phyloP scores from a whole-genome alignment of 2,888 invertebrate species.

The Drosophila hamatofila region DNA sequence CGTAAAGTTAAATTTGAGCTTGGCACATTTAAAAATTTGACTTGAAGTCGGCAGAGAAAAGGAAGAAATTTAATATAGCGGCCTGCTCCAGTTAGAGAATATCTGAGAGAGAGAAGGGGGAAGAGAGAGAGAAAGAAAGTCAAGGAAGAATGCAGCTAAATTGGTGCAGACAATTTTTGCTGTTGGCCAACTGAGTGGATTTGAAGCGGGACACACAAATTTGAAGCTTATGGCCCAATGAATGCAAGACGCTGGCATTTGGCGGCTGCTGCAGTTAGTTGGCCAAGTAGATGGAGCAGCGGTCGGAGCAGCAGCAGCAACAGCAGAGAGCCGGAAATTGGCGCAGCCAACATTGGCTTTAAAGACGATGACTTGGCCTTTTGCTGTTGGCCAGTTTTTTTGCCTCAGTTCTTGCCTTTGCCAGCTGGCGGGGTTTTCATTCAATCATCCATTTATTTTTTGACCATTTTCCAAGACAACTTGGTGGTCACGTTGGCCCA shows the following conservation, averaged over 20 bases:
- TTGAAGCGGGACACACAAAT: constrained; percentile 67
- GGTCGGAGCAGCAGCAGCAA: constrained; percentile 15
- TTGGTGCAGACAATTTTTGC: constrained; percentile 67
- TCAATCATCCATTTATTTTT: constrained; percentile 81
- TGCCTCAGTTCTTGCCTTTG: constrained; percentile 59
- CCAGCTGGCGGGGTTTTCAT: constrained; percentile 80
- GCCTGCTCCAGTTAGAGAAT: constrained; percentile 35
- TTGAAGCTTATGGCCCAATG: constrained; percentile 76
- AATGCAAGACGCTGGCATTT: constrained; percentile 70
- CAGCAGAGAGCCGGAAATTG: constrained; percentile 67
- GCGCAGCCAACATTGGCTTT: constrained; percentile 75
- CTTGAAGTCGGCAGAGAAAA: constrained; percentile 35
- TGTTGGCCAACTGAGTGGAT: constrained; percentile 52
- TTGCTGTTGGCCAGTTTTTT: constrained; percentile 66
- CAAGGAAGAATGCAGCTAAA: constrained; percentile 56
- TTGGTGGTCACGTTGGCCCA: constrained; percentile 79
- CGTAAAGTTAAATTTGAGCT: constrained; percentile 56
- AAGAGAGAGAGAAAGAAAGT: neutral
- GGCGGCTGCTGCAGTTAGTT: constrained; percentile 38
- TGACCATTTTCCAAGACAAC: constrained; percentile 77
- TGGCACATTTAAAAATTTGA: constrained; percentile 65
- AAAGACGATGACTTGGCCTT: constrained; percentile 79
- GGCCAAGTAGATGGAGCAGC: constrained; percentile 30
- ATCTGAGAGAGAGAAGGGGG: neutral
- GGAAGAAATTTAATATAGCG: constrained; percentile 67